Evolutionary conservation across 2,888 invertebrate genomes (phyloP).

Genomic region (Brachycybe producta): DNA sequence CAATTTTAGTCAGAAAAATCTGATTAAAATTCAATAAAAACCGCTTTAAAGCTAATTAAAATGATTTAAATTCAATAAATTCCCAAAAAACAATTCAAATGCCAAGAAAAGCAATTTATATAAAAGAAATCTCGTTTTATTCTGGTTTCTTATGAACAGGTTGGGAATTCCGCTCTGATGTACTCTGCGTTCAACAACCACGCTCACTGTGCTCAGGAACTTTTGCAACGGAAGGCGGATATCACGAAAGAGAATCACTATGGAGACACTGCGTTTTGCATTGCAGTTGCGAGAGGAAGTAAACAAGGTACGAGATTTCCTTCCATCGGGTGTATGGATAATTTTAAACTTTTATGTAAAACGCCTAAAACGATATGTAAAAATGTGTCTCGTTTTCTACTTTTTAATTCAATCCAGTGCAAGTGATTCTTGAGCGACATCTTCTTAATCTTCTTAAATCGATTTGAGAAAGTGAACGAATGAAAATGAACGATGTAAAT

Average conservation of each 20-base stretch:
- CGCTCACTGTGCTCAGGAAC: constrained; percentile 72
- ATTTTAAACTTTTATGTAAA: constrained; percentile 4
- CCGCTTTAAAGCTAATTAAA: too few species aligned
- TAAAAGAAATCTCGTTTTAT: neutral
- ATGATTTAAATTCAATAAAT: neutral
- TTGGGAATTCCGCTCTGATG: constrained; percentile 80
- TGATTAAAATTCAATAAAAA: too few species aligned
- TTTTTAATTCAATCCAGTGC: constrained; percentile 4
- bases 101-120: too few species aligned
- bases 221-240: constrained; percentile 66
- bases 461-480: constrained; percentile 3
- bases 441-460: constrained; percentile 1
- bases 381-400: neutral
- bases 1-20: too few species aligned
- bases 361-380: too few species aligned
- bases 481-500: too few species aligned
- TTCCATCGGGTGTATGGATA: neutral
- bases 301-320: constrained; percentile 36
- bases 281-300: constrained; percentile 54
- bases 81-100: neutral
- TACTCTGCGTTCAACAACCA: constrained; percentile 83
- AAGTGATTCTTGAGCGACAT: constrained; percentile 13
- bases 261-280: constrained; percentile 68
- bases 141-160: constrained; percentile 37
- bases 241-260: constrained; percentile 65